These are phyloP conservation scores for Holacanthus passer DNA, from an alignment of 2,113 vertebrate species.

Conservation along the genomic window DNA sequence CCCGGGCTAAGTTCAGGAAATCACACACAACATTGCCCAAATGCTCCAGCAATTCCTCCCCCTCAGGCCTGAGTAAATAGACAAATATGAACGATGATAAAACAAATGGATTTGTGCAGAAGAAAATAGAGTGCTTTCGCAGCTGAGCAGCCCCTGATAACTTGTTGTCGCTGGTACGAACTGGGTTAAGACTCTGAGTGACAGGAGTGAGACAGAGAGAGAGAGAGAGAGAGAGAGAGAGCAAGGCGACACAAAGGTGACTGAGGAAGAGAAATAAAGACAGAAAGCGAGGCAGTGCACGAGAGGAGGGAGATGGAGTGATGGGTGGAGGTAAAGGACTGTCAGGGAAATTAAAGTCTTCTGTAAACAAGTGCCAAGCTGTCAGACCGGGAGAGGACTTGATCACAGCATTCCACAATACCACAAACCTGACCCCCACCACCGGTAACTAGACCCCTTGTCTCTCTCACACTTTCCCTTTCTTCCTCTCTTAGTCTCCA, in stretches of 20 bases:
- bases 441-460: slow-evolving; percentile 59
- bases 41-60: slow-evolving; percentile 43
- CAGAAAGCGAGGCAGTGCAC: slow-evolving; percentile 12
- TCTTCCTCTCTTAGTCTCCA: neutral
- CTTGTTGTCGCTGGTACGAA: slow-evolving; percentile 16
- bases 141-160: slow-evolving; percentile 47
- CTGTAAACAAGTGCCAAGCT: slow-evolving; percentile 75
- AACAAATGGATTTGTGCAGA: slow-evolving; percentile 59
- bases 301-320: slow-evolving; percentile 37
- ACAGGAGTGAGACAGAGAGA: slow-evolving; percentile 13
- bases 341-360: slow-evolving; percentile 76
- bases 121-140: slow-evolving; percentile 25
- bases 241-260: slow-evolving; percentile 37
- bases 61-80: slow-evolving; percentile 53
- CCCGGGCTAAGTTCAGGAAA: slow-evolving; percentile 59
- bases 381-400: slow-evolving; percentile 77
- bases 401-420: slow-evolving; percentile 76
- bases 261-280: slow-evolving; percentile 42
- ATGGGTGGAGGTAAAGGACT: slow-evolving; percentile 57
- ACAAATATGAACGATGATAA: slow-evolving; percentile 67
- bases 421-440: slow-evolving; percentile 42
- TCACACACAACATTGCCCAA: slow-evolving; percentile 65
- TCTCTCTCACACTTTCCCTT: slow-evolving; percentile 8
- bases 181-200: slow-evolving; percentile 32
- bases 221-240: slow-evolving; percentile 4